Conservation (phyloP, 2,113 vertebrate genomes). For the Pampusana beccarii region DNA sequence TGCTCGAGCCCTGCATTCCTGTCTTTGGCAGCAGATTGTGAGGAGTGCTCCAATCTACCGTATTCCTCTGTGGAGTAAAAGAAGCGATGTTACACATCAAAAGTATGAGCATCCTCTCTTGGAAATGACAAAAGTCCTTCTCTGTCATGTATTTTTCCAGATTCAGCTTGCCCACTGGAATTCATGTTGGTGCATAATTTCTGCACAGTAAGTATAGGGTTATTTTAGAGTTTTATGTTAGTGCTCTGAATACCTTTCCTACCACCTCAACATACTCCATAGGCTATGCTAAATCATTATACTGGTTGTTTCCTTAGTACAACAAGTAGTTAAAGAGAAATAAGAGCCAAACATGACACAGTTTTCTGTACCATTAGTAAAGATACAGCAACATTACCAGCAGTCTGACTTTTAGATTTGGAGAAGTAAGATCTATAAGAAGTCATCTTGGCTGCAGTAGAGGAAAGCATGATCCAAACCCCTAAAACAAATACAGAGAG, state of each 20-base stretch:
- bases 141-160: neutral
- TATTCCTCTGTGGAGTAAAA: neutral
- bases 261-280: neutral
- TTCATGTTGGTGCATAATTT: neutral
- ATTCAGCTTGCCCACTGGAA: neutral
- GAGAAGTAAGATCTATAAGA: neutral
- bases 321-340: neutral
- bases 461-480: neutral
- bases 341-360: neutral
- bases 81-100: neutral
- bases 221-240: neutral
- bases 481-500: neutral
- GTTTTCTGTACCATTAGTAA: neutral
- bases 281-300: neutral
- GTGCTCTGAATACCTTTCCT: neutral
- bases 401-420: neutral
- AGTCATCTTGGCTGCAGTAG: neutral
- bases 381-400: neutral
- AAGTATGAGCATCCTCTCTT: neutral
- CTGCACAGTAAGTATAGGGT: neutral
- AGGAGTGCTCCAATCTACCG: neutral
- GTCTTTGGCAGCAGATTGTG: neutral
- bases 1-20: accelerated
- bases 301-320: neutral
- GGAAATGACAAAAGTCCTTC: neutral